Evolutionary conservation across 2,797 vertebrate species (phyloP), one percentile per base, ranked within the genome.

Genomic region (Oreortyx pictus): DNA sequence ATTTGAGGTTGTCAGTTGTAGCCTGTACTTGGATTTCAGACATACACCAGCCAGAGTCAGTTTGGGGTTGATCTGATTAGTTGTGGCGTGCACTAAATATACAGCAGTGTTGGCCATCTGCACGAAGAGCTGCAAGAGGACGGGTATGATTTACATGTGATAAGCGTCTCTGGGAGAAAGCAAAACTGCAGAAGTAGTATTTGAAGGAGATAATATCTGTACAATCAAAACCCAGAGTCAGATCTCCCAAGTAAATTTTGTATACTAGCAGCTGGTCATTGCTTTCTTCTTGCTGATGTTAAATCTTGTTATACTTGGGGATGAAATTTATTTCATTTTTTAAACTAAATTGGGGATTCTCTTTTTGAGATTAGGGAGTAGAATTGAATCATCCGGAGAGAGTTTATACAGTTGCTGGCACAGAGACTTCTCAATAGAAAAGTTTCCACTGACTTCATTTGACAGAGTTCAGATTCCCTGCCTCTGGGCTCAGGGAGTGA

Each of bases 251-350:
- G 90, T 80, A 95, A 88, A 90, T 95, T 87, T 90, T 91, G 66
- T 95, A 64, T 86, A 88, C 87, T 82, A 86, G 80, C 91, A 96
- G 90, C 82, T 96, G 94, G 92, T 74, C 92, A 75, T 87, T 95
- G 78, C 22, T n/a, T 73, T 89, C 72, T 93, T 91, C 81, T 95
- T 93, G 77, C 54, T 67, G 82, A 57, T 92, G 75, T 61, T 92
- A 95, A 92, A 96, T 91, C 68, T 65, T 65, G 77, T 95, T 96
- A 92, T 86, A 74, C 78, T 91, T 80, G 76, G 54, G 60, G 81
- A 90, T 95, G 87, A 90, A 93, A 88, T 96, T 96, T 94, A 96
- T 96, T 95, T 95, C 37, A 89, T 96, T 90, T 88, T 89, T 92
- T 73, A 41, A 96, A 91, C 82, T 83, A 92, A 96, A 91, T 89